A percentile compares a stretch with the other conserved stretches of the same genome.
phyloP scores from a whole-genome alignment of 2,888 invertebrate genomes.

The Acronicta leporina region DNA sequence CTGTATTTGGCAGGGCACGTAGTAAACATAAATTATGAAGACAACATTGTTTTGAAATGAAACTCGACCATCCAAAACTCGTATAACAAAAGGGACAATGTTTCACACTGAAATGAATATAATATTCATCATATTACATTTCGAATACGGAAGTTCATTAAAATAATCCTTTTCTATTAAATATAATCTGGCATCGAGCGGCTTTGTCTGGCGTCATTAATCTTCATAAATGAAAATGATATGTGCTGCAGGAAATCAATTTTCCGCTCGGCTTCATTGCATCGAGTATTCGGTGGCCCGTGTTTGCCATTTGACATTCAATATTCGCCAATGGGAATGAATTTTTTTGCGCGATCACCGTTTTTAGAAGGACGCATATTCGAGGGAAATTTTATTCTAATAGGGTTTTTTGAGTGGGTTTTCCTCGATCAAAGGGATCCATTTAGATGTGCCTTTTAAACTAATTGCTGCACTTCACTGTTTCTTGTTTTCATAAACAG shows the following conservation, averaged over 20 bases:
- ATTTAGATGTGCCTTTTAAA: conserved; percentile 2
- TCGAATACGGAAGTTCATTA: conserved; percentile 30
- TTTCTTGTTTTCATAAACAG: not conserved
- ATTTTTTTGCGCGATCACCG: conserved; percentile 50
- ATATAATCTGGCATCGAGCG: conserved; percentile 47
- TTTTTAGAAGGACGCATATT: conserved; percentile 45
- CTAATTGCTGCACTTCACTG: not conserved
- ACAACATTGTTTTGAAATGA: conserved; percentile 28
- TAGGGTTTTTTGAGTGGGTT: conserved; percentile 18
- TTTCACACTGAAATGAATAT: conserved; percentile 23
- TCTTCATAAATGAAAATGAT: conserved; percentile 77
- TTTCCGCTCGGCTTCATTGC: conserved; percentile 75
- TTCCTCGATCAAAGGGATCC: conserved; percentile 8
- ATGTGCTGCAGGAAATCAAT: conserved; percentile 80
- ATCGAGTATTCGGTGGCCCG: conserved; percentile 67
- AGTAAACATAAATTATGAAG: conserved; percentile 22
- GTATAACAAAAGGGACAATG: conserved; percentile 28
- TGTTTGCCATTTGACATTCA: conserved; percentile 73
- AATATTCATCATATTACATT: conserved; percentile 25
- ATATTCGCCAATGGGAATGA: conserved; percentile 60
- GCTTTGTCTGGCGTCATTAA: conserved; percentile 59
- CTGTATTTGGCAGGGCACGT: conserved; percentile 36
- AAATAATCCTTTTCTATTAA: conserved; percentile 53
- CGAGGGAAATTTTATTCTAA: conserved; percentile 26
- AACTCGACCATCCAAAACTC: conserved; percentile 24